Conservation (phyloP, 2,888 invertebrate species). For the Drosophila formosana region DNA sequence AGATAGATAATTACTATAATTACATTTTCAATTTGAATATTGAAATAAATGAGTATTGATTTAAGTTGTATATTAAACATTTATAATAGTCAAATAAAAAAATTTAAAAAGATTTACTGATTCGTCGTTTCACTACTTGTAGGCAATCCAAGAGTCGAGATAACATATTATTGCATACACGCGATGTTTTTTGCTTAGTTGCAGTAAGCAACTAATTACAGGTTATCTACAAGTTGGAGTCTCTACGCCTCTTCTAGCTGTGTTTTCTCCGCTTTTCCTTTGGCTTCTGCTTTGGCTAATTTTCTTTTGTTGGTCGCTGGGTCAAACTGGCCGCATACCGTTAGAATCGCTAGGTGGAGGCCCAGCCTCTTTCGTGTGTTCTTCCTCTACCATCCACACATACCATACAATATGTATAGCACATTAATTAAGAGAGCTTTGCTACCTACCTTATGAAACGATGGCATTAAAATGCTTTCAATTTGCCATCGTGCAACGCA, state of each 20-base stretch:
- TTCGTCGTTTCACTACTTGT: no score
- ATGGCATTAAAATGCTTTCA: conserved; percentile 59
- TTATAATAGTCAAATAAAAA: no score
- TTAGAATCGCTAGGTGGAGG: conserved; percentile 29
- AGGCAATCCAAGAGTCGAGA: no score
- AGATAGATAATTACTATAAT: no score
- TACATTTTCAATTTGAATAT: no score
- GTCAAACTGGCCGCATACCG: conserved; percentile 49
- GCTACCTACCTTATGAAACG: conserved; percentile 50
- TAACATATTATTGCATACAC: neutral
- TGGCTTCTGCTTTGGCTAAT: conserved; percentile 1
- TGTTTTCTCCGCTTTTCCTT: neutral
- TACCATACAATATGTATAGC: conserved; percentile 1
- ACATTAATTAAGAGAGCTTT: conserved; percentile 50
- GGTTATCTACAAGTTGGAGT: conserved; percentile 11
- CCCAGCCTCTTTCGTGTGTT: neutral
- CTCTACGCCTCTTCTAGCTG: neutral
- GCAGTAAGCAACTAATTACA: conserved; percentile 9
- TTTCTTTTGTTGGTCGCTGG: conserved; percentile 42
- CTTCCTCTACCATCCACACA: no score
- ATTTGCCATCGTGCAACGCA: conserved; percentile 31
- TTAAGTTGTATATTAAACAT: no score
- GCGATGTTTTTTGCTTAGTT: neutral
- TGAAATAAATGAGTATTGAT: no score
- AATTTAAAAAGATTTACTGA: no score